Percentiles rank a stretch among this genome's conserved stretches.
phyloP scores from a whole-genome alignment of 2,888 invertebrate genomes.

The Alviniconcha strummeri region DNA sequence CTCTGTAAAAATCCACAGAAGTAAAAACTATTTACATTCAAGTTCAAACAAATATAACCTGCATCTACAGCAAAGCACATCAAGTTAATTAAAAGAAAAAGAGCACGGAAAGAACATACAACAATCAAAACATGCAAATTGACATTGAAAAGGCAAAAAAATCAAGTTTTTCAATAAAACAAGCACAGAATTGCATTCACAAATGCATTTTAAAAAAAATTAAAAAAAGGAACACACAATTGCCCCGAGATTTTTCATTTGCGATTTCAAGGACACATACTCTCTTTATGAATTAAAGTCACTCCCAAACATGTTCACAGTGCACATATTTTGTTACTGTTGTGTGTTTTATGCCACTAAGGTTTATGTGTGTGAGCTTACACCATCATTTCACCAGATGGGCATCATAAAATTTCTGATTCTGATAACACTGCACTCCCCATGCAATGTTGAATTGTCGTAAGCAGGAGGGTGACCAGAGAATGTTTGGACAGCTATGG shows the following conservation, averaged over 20 bases:
- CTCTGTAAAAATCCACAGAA: slow-evolving; percentile 9
- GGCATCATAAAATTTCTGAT: too few relatives aligned
- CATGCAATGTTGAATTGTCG: too few relatives aligned
- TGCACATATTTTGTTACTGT: too few relatives aligned
- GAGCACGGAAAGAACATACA: neutral
- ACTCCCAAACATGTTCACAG: too few relatives aligned
- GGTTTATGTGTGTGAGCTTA: too few relatives aligned
- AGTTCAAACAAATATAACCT: neutral
- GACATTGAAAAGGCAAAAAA: neutral
- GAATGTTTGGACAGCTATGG: too few relatives aligned
- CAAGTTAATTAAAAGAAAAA: slow-evolving; percentile 1
- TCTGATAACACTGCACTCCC: too few relatives aligned
- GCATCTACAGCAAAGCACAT: slow-evolving; percentile 24
- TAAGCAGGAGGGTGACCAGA: too few relatives aligned
- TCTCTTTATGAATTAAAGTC: too few relatives aligned
- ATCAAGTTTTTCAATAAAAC: neutral
- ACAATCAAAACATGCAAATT: slow-evolving; percentile 1
- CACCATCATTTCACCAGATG: too few relatives aligned
- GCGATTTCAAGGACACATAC: too few relatives aligned
- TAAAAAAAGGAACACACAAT: neutral
- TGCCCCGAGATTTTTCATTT: neutral
- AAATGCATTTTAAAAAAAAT: neutral
- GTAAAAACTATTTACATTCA: slow-evolving; percentile 5
- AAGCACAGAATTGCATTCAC: neutral
- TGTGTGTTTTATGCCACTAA: too few relatives aligned